A percentile compares a stretch with the other conserved stretches of the same genome.
These are phyloP conservation scores for Anarrhichthys ocellatus DNA, from an alignment of 2,113 vertebrate genomes.

Conservation along the genomic window DNA sequence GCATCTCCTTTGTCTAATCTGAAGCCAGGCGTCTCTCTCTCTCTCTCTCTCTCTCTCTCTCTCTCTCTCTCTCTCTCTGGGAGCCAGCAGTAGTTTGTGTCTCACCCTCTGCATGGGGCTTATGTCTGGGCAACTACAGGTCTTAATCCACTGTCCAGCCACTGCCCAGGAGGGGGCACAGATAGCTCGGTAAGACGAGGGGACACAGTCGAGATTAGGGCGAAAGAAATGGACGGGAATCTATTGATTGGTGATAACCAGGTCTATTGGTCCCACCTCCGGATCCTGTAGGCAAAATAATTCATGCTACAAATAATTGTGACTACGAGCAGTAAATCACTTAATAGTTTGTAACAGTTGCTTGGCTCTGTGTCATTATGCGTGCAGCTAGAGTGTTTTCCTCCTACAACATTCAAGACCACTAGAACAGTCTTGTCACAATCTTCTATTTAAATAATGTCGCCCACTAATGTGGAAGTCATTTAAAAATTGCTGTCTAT, in stretches of 20 bases:
- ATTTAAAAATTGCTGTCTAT: background rate
- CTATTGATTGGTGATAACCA: slow-evolving; percentile 61
- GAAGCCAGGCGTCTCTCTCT: slow-evolving; percentile 62
- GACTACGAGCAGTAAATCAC: background rate
- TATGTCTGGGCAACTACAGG: slow-evolving; percentile 60
- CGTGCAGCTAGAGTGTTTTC: background rate
- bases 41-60: slow-evolving; percentile 64
- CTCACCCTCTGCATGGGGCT: slow-evolving; percentile 71
- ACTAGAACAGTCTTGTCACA: no score
- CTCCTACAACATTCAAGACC: background rate
- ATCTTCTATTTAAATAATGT: background rate
- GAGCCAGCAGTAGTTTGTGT: slow-evolving; percentile 64
- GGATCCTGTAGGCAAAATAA: background rate
- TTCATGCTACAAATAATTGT: background rate
- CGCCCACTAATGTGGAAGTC: background rate
- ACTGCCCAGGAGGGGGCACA: slow-evolving; percentile 75
- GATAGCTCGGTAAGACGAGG: slow-evolving; percentile 72
- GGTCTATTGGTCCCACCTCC: background rate
- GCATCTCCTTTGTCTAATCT: slow-evolving; percentile 65
- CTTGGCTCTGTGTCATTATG: background rate
- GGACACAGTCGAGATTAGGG: slow-evolving; percentile 69
- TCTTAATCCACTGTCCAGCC: slow-evolving; percentile 79
- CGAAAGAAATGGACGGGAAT: slow-evolving; percentile 55
- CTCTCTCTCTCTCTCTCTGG: slow-evolving; percentile 49
- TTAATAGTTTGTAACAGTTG: background rate